Evolutionary conservation across 2,113 vertebrate species (phyloP).

Genomic region (Actenoides lindsayi): DNA sequence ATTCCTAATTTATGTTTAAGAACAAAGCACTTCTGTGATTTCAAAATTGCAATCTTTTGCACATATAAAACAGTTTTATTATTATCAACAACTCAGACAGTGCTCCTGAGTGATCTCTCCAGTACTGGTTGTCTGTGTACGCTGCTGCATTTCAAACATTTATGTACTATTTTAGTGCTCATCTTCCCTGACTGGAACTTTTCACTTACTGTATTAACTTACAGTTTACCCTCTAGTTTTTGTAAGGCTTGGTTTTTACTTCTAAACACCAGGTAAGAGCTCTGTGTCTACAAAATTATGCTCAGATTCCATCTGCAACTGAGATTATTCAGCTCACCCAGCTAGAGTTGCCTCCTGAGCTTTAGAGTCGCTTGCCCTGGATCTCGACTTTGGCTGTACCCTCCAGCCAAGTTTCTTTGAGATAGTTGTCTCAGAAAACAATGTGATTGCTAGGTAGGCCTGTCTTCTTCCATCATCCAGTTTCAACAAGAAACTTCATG

Average conservation of each 20-base stretch:
- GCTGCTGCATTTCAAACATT: background rate
- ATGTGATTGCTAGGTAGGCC: accelerated
- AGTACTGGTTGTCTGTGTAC: background rate
- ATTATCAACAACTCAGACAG: background rate
- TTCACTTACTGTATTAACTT: background rate
- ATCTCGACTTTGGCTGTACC: background rate
- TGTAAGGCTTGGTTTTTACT: background rate
- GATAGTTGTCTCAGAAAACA: background rate
- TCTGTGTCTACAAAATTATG: background rate
- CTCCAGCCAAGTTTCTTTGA: background rate
- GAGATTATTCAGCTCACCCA: background rate
- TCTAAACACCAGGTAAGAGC: background rate
- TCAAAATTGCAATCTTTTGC: background rate
- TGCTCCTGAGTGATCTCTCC: background rate
- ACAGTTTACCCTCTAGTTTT: background rate
- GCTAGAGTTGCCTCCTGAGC: background rate
- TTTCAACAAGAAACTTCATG: background rate
- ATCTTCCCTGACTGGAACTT: background rate
- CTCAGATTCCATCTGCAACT: background rate
- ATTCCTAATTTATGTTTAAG: background rate
- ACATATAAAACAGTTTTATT: background rate
- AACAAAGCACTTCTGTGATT: background rate
- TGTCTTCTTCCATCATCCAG: background rate
- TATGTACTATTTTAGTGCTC: background rate
- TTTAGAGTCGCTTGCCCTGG: background rate